Percentiles rank a stretch among this genome's conserved stretches.
Evolutionary conservation across 2,113 vertebrate genomes (phyloP).

Genomic region (Hiodon alosoides): DNA sequence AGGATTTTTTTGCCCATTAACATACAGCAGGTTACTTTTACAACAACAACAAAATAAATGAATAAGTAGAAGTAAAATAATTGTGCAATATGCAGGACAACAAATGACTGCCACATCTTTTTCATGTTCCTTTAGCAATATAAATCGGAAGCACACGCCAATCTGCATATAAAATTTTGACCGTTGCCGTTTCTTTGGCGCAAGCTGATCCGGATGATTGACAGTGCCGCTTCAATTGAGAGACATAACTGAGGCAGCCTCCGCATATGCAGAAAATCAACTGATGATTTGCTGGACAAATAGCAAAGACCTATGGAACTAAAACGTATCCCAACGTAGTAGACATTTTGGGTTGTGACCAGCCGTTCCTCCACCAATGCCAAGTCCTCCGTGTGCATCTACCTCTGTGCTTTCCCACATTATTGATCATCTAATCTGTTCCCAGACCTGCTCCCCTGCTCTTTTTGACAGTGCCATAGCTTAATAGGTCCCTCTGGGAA

Average conservation of each 20-base stretch:
- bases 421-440: conserved; percentile 60
- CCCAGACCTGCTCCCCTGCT: conserved; percentile 37
- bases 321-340: neutral
- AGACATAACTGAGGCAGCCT: too few species aligned
- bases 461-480: conserved; percentile 47
- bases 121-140: neutral
- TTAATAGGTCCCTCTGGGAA: conserved; percentile 66
- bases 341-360: neutral
- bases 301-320: too few species aligned
- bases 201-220: too few species aligned
- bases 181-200: neutral
- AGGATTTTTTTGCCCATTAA: too few species aligned
- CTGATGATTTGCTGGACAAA: too few species aligned
- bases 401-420: conserved; percentile 49
- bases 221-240: too few species aligned
- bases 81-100: too few species aligned
- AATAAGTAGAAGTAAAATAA: too few species aligned
- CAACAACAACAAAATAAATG: too few species aligned
- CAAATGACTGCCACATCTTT: too few species aligned
- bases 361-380: conserved; percentile 16
- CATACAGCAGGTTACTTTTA: too few species aligned
- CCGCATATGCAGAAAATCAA: too few species aligned
- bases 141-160: neutral
- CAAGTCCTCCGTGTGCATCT: conserved; percentile 38
- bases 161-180: neutral